These are phyloP conservation scores for Otus sunia DNA, from an alignment of 2,113 vertebrate species.

Conservation along the genomic window DNA sequence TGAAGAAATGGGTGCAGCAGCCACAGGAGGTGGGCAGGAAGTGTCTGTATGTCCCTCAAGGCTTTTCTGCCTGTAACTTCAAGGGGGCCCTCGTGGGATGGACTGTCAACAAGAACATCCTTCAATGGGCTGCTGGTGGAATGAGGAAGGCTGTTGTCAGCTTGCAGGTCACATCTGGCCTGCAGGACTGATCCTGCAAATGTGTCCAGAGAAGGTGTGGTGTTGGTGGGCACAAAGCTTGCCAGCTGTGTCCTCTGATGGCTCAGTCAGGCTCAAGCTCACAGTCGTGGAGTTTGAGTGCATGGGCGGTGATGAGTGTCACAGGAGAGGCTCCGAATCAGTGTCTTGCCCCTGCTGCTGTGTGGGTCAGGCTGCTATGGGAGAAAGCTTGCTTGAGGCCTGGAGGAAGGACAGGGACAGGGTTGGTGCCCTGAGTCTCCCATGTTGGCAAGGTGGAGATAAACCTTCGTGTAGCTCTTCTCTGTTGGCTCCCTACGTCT, in stretches of 20 bases:
- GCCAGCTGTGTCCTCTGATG: neutral
- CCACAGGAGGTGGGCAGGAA: neutral
- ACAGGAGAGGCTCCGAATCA: neutral
- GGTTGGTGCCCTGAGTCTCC: neutral
- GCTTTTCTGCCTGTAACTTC: neutral
- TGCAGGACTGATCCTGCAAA: neutral
- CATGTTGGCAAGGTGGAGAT: neutral
- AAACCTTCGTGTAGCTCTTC: neutral
- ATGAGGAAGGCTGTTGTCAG: neutral
- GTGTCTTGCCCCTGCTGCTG: neutral
- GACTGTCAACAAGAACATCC: neutral
- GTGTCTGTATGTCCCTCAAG: neutral
- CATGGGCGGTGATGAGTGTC: neutral
- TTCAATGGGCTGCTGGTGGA: accelerated
- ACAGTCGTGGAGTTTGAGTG: neutral
- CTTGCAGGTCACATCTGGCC: neutral
- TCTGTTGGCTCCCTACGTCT: accelerated
- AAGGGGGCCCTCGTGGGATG: accelerated
- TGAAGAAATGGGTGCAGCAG: neutral
- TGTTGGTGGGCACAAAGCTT: neutral
- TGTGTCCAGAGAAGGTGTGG: neutral
- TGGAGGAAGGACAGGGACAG: neutral
- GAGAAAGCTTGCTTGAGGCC: neutral
- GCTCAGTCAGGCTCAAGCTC: neutral
- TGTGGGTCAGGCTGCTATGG: neutral